These are phyloP conservation scores for Hydrolagus colliei DNA, from an alignment of 2,797 vertebrate genomes.

Conservation along the genomic window DNA sequence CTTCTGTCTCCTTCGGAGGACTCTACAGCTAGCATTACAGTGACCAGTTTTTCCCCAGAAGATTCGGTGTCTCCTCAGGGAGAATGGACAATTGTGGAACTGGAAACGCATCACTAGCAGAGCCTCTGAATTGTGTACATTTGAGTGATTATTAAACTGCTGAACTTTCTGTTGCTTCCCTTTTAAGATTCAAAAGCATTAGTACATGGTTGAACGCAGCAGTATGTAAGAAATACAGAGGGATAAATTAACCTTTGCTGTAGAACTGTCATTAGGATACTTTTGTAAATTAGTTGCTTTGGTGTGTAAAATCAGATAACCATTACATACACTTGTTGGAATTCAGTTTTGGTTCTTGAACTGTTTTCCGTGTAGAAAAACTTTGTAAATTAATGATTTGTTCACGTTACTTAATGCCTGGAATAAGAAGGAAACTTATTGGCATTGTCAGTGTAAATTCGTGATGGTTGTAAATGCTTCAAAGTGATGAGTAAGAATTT, in stretches of 20 bases:
- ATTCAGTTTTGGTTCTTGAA: not conserved
- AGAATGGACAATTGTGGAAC: conserved; percentile 96
- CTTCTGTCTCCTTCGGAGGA: conserved; percentile 85
- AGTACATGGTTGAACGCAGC: not conserved
- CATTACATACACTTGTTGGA: not conserved
- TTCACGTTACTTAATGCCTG: not conserved
- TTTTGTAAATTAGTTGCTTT: not conserved
- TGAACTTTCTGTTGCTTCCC: not conserved
- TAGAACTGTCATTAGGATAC: not conserved
- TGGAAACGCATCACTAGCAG: conserved; percentile 92
- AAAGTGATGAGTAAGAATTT: not conserved
- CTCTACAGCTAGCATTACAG: conserved; percentile 86
- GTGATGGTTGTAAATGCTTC: not conserved
- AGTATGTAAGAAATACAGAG: not conserved
- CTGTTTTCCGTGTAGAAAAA: not conserved
- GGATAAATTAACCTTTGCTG: not conserved
- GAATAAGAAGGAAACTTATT: not conserved
- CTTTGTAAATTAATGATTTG: not conserved
- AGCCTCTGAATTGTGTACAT: conserved; percentile 26
- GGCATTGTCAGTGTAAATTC: not conserved
- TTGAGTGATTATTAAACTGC: not conserved
- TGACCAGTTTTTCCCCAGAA: conserved; percentile 92
- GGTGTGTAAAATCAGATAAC: not conserved
- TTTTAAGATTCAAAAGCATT: not conserved
- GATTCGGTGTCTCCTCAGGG: conserved; percentile 90